Percentiles rank a stretch among this genome's conserved stretches.
phyloP scores from a whole-genome alignment of 2,888 invertebrate species.

The Silvanus unidentatus region DNA sequence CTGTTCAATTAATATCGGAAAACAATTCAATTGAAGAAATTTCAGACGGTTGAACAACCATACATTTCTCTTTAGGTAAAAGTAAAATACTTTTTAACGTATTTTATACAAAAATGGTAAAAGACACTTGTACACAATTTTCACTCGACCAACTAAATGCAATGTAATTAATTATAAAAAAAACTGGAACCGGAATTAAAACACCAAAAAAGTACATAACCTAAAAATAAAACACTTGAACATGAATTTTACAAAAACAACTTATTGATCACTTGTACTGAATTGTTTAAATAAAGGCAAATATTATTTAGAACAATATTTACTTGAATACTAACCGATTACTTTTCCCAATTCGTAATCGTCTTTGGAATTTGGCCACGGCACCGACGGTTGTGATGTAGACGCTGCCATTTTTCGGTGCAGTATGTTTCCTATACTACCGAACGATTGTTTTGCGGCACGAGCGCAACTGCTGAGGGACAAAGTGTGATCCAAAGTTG shows the following conservation, averaged over 20 bases:
- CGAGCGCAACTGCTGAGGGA: constrained; percentile 43
- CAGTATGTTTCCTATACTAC: constrained; percentile 51
- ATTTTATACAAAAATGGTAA: no score
- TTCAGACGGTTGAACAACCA: neutral
- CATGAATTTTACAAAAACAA: constrained; percentile 8
- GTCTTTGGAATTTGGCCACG: constrained; percentile 87
- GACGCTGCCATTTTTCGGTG: constrained; percentile 57
- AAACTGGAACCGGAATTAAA: constrained; percentile 36
- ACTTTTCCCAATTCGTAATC: constrained; percentile 91
- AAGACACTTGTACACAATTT: constrained; percentile 3
- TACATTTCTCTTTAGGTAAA: neutral
- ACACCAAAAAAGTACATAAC: constrained; percentile 42
- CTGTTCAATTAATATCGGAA: no score
- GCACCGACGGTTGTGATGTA: constrained; percentile 47
- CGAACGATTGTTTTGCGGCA: constrained; percentile 45
- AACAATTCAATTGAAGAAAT: neutral
- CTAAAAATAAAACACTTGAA: constrained; percentile 23
- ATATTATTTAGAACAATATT: constrained; percentile 14
- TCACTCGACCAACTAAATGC: constrained; percentile 11
- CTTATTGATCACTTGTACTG: constrained; percentile 10
- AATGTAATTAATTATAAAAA: constrained; percentile 15
- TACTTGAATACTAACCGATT: constrained; percentile 64
- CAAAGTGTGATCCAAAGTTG: constrained; percentile 46
- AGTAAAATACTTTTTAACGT: no score
- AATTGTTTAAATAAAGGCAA: constrained; percentile 7